phyloP scores from a whole-genome alignment of 2,113 vertebrate genomes.

The Colossoma macropomum region DNA sequence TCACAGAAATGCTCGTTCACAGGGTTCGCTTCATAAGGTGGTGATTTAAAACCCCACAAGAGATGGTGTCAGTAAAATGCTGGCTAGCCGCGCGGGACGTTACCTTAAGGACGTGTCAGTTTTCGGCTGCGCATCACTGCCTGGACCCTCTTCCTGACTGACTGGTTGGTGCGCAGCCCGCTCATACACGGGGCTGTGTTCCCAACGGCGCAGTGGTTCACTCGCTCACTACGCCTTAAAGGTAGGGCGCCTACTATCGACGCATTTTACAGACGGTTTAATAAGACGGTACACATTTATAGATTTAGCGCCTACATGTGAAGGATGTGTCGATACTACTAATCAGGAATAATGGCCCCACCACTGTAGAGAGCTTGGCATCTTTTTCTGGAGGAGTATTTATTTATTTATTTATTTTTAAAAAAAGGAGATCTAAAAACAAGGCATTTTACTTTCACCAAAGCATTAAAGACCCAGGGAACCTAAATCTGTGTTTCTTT shows the following conservation, averaged over 20 bases:
- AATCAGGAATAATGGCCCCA: no score
- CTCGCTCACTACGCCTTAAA: not conserved
- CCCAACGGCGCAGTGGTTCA: not conserved
- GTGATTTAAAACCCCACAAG: not conserved
- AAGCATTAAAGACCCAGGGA: no score
- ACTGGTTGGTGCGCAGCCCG: not conserved
- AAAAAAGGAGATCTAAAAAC: no score
- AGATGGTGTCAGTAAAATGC: not conserved
- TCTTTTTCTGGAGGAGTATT: no score
- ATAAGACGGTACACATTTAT: no score
- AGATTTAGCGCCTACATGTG: no score
- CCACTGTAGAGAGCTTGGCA: no score
- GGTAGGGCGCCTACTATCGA: not conserved
- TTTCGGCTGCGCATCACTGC: constrained; percentile 68
- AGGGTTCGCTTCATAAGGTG: not conserved
- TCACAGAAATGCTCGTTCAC: not conserved
- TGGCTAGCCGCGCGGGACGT: not conserved
- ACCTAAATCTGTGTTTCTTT: no score
- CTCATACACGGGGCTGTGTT: not conserved
- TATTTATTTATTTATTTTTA: no score
- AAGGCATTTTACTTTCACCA: no score
- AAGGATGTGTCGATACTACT: no score
- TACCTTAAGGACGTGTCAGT: constrained; percentile 51
- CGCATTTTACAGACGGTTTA: no score
- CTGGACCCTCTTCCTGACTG: constrained; percentile 17